Conservation (phyloP, 92 coral and sea anemone species). For the Porites lobata region DNA sequence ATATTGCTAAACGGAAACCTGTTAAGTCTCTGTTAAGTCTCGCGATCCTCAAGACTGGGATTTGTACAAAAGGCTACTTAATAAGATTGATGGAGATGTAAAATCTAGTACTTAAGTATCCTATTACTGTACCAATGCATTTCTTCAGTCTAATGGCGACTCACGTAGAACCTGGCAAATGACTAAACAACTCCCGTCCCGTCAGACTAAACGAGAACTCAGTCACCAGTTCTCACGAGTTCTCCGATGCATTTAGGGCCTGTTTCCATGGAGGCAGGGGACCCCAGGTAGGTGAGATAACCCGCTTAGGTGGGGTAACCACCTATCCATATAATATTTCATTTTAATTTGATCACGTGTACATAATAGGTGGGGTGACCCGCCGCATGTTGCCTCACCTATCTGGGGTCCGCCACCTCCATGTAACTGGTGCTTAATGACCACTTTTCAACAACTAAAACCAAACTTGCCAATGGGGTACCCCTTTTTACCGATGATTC, state of each 20-base stretch:
- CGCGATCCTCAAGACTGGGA: conserved; percentile 36
- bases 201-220: conserved; percentile 43
- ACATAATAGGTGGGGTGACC: too few species aligned
- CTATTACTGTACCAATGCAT: conserved; percentile 49
- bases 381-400: too few species aligned
- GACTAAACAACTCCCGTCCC: conserved; percentile 58
- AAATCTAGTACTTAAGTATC: conserved; percentile 23
- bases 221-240: conserved; percentile 32
- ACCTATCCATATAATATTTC: too few species aligned
- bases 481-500: conserved; percentile 32
- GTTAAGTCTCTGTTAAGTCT: conserved; percentile 11
- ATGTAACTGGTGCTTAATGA: conserved; percentile 9
- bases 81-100: conserved; percentile 54
- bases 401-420: too few species aligned
- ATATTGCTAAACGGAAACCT: conserved; percentile 39
- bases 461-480: conserved; percentile 42
- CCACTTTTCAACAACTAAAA: conserved; percentile 39
- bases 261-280: too few species aligned
- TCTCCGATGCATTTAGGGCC: conserved; percentile 35
- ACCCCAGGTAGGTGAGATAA: too few species aligned
- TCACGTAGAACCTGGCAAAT: conserved; percentile 46
- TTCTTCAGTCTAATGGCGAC: conserved; percentile 37
- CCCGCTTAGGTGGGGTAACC: too few species aligned
- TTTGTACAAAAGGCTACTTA: conserved; percentile 31
- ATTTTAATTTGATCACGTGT: too few species aligned